These are phyloP conservation scores for Osmerus eperlanus DNA, from an alignment of 2,113 vertebrate species.

Conservation along the genomic window DNA sequence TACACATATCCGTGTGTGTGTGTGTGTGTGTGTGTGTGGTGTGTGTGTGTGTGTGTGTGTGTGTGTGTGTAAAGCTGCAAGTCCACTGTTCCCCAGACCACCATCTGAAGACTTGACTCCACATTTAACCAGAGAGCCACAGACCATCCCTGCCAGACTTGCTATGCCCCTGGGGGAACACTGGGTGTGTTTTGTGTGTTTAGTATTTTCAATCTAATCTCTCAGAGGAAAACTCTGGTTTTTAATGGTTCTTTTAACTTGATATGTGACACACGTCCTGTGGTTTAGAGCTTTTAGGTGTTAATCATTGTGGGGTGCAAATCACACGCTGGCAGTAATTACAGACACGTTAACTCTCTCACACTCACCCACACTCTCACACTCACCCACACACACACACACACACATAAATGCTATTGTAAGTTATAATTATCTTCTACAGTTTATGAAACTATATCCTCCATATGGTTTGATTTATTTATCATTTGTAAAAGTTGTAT, in stretches of 20 bases:
- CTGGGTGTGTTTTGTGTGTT: background rate
- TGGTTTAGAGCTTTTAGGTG: slow-evolving; percentile 53
- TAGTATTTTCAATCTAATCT: background rate
- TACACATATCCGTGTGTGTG: slow-evolving; percentile 2
- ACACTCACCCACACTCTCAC: slow-evolving; percentile 34
- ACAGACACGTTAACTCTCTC: slow-evolving; percentile 25
- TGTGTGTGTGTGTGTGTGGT: background rate
- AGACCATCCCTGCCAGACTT: slow-evolving; percentile 21
- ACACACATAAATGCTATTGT: slow-evolving; percentile 54
- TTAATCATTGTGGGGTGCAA: slow-evolving; percentile 53
- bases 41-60: background rate
- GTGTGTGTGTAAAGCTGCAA: slow-evolving; percentile 13
- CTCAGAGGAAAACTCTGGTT: slow-evolving; percentile 23
- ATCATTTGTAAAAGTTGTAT: slow-evolving; percentile 50
- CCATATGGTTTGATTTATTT: slow-evolving; percentile 44
- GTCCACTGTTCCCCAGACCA: slow-evolving; percentile 6
- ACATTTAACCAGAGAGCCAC: slow-evolving; percentile 6
- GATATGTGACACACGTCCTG: slow-evolving; percentile 59
- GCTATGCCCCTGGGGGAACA: slow-evolving; percentile 4
- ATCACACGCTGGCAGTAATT: slow-evolving; percentile 57
- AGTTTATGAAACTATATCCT: slow-evolving; percentile 49
- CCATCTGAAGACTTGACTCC: slow-evolving; percentile 9
- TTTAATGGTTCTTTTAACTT: slow-evolving; percentile 49
- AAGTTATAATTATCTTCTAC: slow-evolving; percentile 48
- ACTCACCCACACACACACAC: slow-evolving; percentile 31